Percentiles rank a stretch among this genome's conserved stretches.
phyloP scores from a whole-genome alignment of 2,113 vertebrate genomes.

The Polypterus bichir region DNA sequence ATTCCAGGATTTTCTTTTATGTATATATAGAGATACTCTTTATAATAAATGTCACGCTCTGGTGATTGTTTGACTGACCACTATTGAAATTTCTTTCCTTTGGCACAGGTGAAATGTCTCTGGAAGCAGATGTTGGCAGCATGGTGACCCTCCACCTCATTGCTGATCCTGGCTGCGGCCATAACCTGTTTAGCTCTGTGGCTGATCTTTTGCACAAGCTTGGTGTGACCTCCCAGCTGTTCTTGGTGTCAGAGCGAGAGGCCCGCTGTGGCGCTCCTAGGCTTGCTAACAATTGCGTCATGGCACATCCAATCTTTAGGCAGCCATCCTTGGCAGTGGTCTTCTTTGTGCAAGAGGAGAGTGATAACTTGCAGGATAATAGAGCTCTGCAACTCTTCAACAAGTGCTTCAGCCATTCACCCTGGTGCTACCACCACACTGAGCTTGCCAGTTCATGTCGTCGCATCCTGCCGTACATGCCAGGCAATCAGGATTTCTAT shows the following conservation, averaged over 20 bases:
- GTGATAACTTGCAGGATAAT: background rate
- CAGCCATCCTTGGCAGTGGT: conserved; percentile 9
- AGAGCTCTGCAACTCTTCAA: background rate
- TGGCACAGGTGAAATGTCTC: background rate
- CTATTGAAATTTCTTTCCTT: no score
- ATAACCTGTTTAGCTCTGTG: background rate
- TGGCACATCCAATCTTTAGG: background rate
- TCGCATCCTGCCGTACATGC: background rate
- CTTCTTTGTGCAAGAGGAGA: conserved; percentile 7
- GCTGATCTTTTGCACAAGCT: background rate
- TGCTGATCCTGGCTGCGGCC: conserved; percentile 1
- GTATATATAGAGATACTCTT: no score
- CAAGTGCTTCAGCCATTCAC: background rate
- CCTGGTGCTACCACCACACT: conserved; percentile 11
- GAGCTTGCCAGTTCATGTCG: background rate
- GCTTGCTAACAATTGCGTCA: background rate
- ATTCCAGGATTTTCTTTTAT: no score
- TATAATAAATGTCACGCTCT: no score
- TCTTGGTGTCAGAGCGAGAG: conserved; percentile 6
- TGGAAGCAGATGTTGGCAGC: no score
- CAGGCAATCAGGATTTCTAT: conserved; percentile 3
- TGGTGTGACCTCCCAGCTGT: background rate
- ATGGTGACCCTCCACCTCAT: conserved; percentile 4
- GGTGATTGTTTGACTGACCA: no score
- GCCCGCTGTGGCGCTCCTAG: background rate